phyloP scores from a whole-genome alignment of 2,888 invertebrate genomes.

The Pterostichus madidus region DNA sequence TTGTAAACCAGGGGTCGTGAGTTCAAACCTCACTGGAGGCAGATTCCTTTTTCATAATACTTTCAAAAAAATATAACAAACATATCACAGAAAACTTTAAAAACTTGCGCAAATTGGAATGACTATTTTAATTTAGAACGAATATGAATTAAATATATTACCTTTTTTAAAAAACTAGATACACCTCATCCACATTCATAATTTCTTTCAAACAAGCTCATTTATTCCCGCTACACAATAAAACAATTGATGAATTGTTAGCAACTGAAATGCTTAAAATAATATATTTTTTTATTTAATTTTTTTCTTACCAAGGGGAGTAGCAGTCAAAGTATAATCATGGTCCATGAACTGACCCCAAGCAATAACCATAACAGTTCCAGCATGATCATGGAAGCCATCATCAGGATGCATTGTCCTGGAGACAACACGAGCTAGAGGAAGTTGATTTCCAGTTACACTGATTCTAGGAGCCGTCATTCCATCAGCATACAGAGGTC shows the following conservation, averaged over 20 bases:
- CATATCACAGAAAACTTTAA: too few relatives aligned
- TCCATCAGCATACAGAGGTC: constrained; percentile 91
- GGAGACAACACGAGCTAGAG: constrained; percentile 91
- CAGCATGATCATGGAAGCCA: constrained; percentile 95
- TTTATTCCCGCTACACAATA: too few relatives aligned
- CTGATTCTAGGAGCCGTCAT: constrained; percentile 91
- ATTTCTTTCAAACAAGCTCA: too few relatives aligned
- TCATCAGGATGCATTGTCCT: constrained; percentile 95
- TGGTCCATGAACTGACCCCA: constrained; percentile 98
- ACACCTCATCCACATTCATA: too few relatives aligned
- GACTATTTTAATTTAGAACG: too few relatives aligned
- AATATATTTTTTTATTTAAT: too few relatives aligned
- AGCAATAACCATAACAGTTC: constrained; percentile 94
- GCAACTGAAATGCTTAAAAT: too few relatives aligned
- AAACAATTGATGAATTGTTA: too few relatives aligned
- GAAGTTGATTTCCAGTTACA: constrained; percentile 87
- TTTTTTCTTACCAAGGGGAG: constrained; percentile 86
- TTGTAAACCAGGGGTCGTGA: constrained; percentile 83
- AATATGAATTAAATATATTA: too few relatives aligned
- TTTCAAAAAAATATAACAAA: too few relatives aligned
- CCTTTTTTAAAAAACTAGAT: too few relatives aligned
- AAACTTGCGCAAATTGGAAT: too few relatives aligned
- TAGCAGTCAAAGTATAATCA: constrained; percentile 93
- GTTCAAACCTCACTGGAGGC: constrained; percentile 83
- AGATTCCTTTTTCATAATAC: constrained; percentile 68